Base-by-base conservation (phyloP, 2,113 vertebrate genomes). In the Paedocypris sp. region DNA sequence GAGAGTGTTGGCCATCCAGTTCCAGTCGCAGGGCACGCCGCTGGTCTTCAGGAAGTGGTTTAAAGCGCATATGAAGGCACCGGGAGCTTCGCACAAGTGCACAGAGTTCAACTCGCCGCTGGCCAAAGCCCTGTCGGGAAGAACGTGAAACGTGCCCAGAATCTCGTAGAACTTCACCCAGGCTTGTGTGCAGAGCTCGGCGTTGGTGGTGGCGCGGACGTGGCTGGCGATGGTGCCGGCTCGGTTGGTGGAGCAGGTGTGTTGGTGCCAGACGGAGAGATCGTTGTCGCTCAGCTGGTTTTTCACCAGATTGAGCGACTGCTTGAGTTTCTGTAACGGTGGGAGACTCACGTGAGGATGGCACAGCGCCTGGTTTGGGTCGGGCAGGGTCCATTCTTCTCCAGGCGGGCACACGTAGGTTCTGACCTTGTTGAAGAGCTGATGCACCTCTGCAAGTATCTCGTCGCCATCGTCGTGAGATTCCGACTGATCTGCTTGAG, bases 151-250 rank as follows among this genome's bases (percentile, higher is more conserved):
- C 11, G 72, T 83, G 20, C 88, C 84, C 32, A 94, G 60, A 53
- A 96, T 90, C 80, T 98, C 92, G 4, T 90, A 89, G 68, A 97
- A 95, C 66, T 96, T 96, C 70, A 93, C 94, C 92, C 93, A 93
- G 0, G 90, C 95, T 69, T 98, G 93, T 11, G 93, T 97, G 66
- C 91, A 98, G 28, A 99, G 85, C 72, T 98, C 94, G 0, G 92
- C 90, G 1, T 92, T 91, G 62, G 85, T 66, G 0, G 70, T 75
- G 13, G 82, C 87, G n/a, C 84, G 89, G 4, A 97, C 82, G 0
- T 87, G 75, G 2, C 80, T 48, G 2, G 91, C 91, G 36, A 97
- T 85, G 48, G 87, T 91, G 2, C 95, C 93, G 0, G 95, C 92
- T 58, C 88, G 85, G 63, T 97, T 97, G 56, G 94, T 98, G 68